Evolutionary conservation across 2,113 vertebrate genomes (phyloP), one percentile per base, ranked within the genome.

Genomic region (Leptocoma aspasia): DNA sequence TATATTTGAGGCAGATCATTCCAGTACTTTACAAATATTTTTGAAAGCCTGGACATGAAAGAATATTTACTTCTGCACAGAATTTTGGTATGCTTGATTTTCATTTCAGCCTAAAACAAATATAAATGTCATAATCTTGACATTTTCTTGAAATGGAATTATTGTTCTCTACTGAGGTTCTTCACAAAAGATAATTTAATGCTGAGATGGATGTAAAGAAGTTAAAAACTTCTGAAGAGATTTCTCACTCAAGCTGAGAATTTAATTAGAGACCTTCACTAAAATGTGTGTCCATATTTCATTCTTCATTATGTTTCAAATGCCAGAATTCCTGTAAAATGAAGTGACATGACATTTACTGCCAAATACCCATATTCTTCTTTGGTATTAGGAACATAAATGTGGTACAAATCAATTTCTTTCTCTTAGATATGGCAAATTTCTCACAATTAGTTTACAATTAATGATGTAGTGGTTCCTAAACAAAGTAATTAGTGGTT

Each of bases 141-240:
- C 47, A 89, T 92, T 84, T 92, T 82, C 30, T 75, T 63, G 35
- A 86, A 94, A 84, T 44, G 5, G 33, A 68, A 94, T 86, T 73
- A 57, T 28, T 81, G 37, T 53, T 92, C 47, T 75, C 52, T 50
- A 39, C 52, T 20, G 60, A 89, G 33, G 49, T 27, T 78, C 30
- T 71, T 31, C 3, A 12, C 21, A 87, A 82, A 84, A 82, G 24
- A 35, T 7, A 24, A 92, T 82, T 82, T 82, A 92, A 82, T 86
- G 53, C n/a, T 76, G 49, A 92, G 27, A 90, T 56, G 31, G 33
- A 90, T 26, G 11, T 52, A 90, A 90, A 63, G 60, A 87, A 82
- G 60, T 90, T 92, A 82, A 92, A 90, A 93, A 61, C 19, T 88
- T 49, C 66, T 90, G 47, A 94, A 76, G 33, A 76, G 65, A 71